phyloP scores from a whole-genome alignment of 1,140 invertebrate species.

The Drosophila santomea region DNA sequence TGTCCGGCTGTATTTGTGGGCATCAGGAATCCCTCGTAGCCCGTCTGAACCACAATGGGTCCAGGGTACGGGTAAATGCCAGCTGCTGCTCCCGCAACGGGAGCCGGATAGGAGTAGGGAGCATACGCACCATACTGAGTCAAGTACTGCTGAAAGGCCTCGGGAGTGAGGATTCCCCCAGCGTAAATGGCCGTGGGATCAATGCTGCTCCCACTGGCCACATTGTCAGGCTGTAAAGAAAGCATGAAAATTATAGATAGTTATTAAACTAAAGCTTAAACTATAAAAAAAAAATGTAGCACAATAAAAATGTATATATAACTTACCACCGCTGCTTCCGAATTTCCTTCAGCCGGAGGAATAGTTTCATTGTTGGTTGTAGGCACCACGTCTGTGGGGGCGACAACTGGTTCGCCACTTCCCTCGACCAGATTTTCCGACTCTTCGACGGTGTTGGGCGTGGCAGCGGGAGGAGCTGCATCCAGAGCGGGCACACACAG shows the following conservation, averaged over 20 bases:
- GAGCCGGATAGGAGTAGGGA: conserved; percentile 57
- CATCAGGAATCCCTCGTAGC: conserved; percentile 84
- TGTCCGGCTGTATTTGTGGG: conserved; percentile 34
- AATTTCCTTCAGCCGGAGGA: not conserved
- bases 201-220: conserved; percentile 60
- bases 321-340: conserved; percentile 53
- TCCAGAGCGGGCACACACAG: conserved; percentile 56
- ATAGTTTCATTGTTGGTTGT: conserved; percentile 26
- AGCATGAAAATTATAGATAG: not conserved
- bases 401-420: conserved; percentile 17
- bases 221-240: conserved; percentile 47
- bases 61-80: conserved; percentile 71
- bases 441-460: conserved; percentile 58
- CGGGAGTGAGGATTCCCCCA: conserved; percentile 67
- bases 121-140: conserved; percentile 71
- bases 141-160: conserved; percentile 80
- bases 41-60: conserved; percentile 77
- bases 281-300: not conserved
- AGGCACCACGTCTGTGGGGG: conserved; percentile 1
- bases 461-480: conserved; percentile 24
- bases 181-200: conserved; percentile 72
- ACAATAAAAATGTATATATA: not conserved
- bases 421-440: conserved; percentile 55
- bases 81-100: conserved; percentile 42
- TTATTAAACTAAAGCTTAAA: not conserved